Conservation (phyloP, 2,797 vertebrate genomes). For the Eospalax fontanierii region DNA sequence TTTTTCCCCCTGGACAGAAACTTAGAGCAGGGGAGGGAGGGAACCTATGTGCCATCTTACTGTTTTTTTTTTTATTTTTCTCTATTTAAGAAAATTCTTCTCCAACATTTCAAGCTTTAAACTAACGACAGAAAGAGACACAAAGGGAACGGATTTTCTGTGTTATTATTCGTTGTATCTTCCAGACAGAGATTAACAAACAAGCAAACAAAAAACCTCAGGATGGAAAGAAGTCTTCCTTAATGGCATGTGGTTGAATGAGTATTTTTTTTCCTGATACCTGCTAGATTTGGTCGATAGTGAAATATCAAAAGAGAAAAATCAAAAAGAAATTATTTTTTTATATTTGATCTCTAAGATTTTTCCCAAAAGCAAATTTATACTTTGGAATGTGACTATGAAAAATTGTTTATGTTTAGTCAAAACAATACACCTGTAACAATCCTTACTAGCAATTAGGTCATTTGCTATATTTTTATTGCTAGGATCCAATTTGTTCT, state of each 20-base stretch:
- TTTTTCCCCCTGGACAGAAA: slow-evolving; percentile 60
- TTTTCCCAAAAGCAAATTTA: neutral
- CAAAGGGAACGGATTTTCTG: neutral
- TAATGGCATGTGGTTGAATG: neutral
- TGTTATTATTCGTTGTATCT: slow-evolving; percentile 43
- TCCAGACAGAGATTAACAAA: neutral
- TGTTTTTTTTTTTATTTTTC: slow-evolving; percentile 55
- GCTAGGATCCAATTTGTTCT: slow-evolving; percentile 29
- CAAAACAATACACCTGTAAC: slow-evolving; percentile 5
- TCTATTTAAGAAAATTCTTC: slow-evolving; percentile 52
- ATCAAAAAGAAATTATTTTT: neutral
- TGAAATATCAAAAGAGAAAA: neutral
- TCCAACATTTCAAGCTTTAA: slow-evolving; percentile 54
- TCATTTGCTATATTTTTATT: neutral
- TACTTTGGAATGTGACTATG: neutral
- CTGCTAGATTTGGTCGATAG: neutral
- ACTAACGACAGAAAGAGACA: neutral
- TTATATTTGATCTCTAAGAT: neutral
- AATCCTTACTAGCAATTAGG: neutral
- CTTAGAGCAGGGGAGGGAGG: rapidly evolving
- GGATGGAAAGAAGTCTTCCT: neutral
- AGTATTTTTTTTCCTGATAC: neutral
- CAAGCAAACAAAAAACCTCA: neutral
- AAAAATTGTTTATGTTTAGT: neutral
- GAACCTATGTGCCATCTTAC: slow-evolving; percentile 30